Conservation (phyloP, 2,113 vertebrate genomes). For the Himantopus leucocephalus region DNA sequence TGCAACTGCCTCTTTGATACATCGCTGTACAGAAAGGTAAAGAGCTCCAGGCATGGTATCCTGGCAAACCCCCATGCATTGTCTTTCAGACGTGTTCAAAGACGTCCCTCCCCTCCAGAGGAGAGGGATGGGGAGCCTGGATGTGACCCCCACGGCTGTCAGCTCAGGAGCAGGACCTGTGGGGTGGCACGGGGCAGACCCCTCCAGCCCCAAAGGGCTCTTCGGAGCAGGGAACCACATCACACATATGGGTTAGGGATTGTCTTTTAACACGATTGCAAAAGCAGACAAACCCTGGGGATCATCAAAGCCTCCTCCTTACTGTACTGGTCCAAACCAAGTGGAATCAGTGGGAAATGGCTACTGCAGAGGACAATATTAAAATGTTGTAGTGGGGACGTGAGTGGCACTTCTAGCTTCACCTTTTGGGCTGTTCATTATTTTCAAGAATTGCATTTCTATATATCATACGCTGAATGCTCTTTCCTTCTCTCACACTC, state of each 20-base stretch:
- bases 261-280: neutral
- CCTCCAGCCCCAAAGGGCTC: neutral
- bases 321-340: accelerated
- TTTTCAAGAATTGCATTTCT: neutral
- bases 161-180: neutral
- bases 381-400: neutral
- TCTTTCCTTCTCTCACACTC: neutral
- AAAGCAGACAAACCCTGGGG: neutral
- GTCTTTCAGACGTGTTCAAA: neutral
- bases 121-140: neutral
- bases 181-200: neutral
- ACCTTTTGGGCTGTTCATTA: neutral
- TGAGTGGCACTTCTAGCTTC: neutral
- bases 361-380: neutral
- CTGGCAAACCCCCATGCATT: neutral
- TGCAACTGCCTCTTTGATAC: no score
- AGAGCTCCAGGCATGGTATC: neutral
- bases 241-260: neutral
- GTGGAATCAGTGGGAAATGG: neutral
- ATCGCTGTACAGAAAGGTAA: neutral
- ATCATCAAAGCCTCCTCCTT: neutral
- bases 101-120: neutral
- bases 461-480: accelerated
- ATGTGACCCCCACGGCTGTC: accelerated
- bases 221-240: neutral